These are phyloP conservation scores for Microctonus hyperodae DNA, from an alignment of 2,888 invertebrate species.

Conservation along the genomic window DNA sequence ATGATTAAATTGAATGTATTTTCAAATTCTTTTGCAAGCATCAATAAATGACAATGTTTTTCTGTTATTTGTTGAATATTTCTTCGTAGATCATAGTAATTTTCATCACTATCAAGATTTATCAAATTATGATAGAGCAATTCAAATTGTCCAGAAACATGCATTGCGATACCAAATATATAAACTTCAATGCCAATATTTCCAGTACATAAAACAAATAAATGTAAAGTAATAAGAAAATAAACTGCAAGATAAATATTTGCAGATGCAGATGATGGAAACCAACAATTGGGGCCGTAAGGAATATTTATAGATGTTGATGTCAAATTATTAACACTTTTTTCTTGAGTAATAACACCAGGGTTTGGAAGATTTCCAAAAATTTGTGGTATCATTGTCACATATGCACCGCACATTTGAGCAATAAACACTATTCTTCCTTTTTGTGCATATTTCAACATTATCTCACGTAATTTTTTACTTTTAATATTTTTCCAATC, in stretches of 20 bases:
- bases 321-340: not conserved
- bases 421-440: conserved; percentile 34
- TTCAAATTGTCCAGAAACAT: conserved; percentile 35
- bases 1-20: conserved; percentile 35
- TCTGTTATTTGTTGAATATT: conserved; percentile 16
- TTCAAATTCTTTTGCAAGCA: conserved; percentile 34
- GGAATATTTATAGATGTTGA: conserved; percentile 27
- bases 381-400: conserved; percentile 26
- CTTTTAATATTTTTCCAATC: conserved; percentile 28
- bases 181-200: conserved; percentile 35
- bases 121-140: conserved; percentile 28
- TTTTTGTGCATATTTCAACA: conserved; percentile 28
- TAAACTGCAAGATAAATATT: conserved; percentile 27
- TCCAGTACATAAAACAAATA: conserved; percentile 21
- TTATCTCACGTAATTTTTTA: conserved; percentile 18
- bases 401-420: conserved; percentile 29
- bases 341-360: not conserved
- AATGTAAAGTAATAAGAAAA: conserved; percentile 26
- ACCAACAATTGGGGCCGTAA: conserved; percentile 34
- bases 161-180: conserved; percentile 34
- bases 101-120: conserved; percentile 18
- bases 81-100: conserved; percentile 5
- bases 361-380: conserved; percentile 16
- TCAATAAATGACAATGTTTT: conserved; percentile 31
- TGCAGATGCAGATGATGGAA: conserved; percentile 14